Conservation (phyloP, 1,140 invertebrate genomes). For the Sarcophaga bullata region DNA sequence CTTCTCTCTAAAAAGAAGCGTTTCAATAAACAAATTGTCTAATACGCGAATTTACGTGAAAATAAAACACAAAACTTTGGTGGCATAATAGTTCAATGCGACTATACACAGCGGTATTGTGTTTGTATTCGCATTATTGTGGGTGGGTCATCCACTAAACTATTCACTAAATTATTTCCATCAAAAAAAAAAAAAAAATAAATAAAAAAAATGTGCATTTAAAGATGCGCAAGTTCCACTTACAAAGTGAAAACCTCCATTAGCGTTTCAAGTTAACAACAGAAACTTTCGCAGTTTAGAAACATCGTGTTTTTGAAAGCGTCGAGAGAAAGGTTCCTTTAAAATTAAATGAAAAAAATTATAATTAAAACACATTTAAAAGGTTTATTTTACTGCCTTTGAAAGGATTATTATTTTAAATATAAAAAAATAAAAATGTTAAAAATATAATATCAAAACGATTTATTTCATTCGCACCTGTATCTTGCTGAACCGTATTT, state of each 20-base stretch:
- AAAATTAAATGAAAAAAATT: background rate
- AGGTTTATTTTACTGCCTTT: background rate
- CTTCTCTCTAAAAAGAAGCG: background rate
- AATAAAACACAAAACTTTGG: background rate
- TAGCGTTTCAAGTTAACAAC: conserved; percentile 1
- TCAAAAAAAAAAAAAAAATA: background rate
- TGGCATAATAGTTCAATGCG: conserved; percentile 20
- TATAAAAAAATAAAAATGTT: background rate
- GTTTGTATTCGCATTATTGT: background rate
- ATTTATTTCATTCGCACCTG: conserved; percentile 66
- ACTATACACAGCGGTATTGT: background rate
- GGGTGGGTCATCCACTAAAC: conserved; percentile 38
- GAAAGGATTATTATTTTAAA: background rate
- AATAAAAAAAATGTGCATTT: conserved; percentile 8
- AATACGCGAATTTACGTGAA: conserved; percentile 31
- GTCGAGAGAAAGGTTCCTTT: conserved; percentile 1
- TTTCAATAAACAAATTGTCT: conserved; percentile 34
- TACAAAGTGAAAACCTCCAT: background rate
- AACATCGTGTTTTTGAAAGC: conserved; percentile 15
- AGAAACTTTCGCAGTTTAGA: background rate
- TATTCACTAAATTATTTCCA: conserved; percentile 36
- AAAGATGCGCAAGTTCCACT: conserved; percentile 28
- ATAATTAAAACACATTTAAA: background rate
- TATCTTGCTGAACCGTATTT: conserved; percentile 65
- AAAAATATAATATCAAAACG: conserved; percentile 40